These are phyloP conservation scores for Trichomycterus rosablanca DNA, from an alignment of 2,113 vertebrate genomes.

Conservation along the genomic window DNA sequence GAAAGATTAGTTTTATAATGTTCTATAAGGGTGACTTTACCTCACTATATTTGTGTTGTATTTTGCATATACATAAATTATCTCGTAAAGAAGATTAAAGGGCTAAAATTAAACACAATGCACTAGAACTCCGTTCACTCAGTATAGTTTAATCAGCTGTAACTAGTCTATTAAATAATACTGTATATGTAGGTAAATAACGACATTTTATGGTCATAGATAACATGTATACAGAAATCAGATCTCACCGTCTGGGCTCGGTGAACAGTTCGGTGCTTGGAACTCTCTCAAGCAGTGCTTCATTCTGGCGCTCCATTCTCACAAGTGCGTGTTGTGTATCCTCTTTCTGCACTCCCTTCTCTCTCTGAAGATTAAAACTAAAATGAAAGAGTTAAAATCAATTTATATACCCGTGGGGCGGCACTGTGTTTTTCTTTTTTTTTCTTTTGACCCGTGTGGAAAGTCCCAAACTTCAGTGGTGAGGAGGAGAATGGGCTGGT, in stretches of 20 bases:
- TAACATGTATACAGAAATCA: too few relatives aligned
- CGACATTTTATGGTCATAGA: too few relatives aligned
- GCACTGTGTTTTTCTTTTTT: neutral
- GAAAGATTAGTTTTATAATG: too few relatives aligned
- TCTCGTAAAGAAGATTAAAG: too few relatives aligned
- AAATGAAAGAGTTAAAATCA: neutral
- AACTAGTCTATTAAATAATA: too few relatives aligned
- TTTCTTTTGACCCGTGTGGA: conserved; percentile 3
- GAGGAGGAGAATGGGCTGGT: neutral
- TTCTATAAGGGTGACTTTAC: too few relatives aligned
- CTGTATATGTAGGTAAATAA: too few relatives aligned
- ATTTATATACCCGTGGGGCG: neutral
- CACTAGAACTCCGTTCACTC: too few relatives aligned
- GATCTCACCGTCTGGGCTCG: conserved; percentile 15
- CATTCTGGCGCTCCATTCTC: conserved; percentile 18
- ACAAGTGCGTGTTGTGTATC: neutral
- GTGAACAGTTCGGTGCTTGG: conserved; percentile 17
- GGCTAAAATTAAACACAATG: too few relatives aligned
- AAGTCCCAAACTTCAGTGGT: conserved; percentile 12
- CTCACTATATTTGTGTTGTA: too few relatives aligned
- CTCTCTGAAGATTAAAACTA: neutral
- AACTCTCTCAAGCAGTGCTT: conserved; percentile 29
- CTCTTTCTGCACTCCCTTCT: neutral
- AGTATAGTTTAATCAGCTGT: too few relatives aligned
- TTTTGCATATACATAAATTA: too few relatives aligned